A percentile compares a stretch with the other conserved stretches of the same genome.
These are phyloP conservation scores for Pseudorhombus dupliciocellatus DNA, from an alignment of 2,113 vertebrate genomes.

Conservation along the genomic window DNA sequence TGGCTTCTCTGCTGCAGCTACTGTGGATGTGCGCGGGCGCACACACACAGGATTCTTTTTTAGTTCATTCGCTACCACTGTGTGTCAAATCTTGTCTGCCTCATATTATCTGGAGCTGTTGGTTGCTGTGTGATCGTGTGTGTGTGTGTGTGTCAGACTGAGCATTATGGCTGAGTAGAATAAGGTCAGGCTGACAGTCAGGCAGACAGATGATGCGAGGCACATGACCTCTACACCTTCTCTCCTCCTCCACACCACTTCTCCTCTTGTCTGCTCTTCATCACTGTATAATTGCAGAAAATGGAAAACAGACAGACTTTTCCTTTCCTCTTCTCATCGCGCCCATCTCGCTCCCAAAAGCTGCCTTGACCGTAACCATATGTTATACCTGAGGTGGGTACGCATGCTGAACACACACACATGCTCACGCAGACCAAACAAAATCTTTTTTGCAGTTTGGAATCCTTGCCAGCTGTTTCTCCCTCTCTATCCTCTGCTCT, in stretches of 20 bases:
- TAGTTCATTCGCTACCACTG: conserved; percentile 18
- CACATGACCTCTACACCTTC: conserved; percentile 31
- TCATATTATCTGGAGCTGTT: conserved; percentile 21
- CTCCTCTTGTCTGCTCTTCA: conserved; percentile 31
- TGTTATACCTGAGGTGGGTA: conserved; percentile 59
- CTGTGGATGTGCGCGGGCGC: conserved; percentile 15
- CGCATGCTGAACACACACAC: conserved; percentile 27
- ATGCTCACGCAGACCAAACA: conserved; percentile 19
- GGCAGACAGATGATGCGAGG: conserved; percentile 49
- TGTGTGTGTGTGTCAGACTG: conserved; percentile 22
- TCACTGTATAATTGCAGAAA: conserved; percentile 20
- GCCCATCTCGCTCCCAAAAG: conserved; percentile 26
- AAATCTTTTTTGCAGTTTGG: conserved; percentile 38
- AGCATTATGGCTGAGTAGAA: conserved; percentile 54
- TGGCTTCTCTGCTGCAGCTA: conserved; percentile 30
- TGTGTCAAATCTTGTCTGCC: conserved; percentile 16
- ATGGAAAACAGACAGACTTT: background rate
- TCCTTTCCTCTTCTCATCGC: conserved; percentile 17
- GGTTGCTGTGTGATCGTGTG: background rate
- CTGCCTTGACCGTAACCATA: conserved; percentile 45
- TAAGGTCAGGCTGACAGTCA: conserved; percentile 60
- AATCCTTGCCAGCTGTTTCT: conserved; percentile 56
- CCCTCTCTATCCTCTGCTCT: conserved; percentile 3
- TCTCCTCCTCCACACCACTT: background rate
- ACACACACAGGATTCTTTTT: conserved; percentile 11